Conservation (phyloP, 2,113 vertebrate genomes). For the Anser brachyrhynchus region DNA sequence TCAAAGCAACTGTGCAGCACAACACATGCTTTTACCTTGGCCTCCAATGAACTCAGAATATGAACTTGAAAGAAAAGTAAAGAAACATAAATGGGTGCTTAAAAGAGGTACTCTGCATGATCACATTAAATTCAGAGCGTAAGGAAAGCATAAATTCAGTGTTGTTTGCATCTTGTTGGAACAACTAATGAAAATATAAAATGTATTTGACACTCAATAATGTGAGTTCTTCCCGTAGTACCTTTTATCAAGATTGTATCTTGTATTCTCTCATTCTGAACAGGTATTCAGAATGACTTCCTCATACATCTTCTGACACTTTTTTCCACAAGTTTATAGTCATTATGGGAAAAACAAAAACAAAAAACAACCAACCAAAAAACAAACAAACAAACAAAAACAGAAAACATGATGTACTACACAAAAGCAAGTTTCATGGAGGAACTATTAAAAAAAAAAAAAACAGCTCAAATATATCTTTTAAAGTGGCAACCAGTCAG, state of each 20-base stretch:
- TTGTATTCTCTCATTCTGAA: neutral
- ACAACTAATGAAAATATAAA: neutral
- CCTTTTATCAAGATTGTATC: neutral
- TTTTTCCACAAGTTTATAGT: accelerated
- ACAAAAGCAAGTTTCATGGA: neutral
- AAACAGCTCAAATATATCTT: neutral
- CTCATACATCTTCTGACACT: neutral
- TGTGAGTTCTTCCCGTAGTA: accelerated
- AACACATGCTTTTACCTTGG: neutral
- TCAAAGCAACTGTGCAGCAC: neutral
- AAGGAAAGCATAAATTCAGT: neutral
- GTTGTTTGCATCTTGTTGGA: neutral
- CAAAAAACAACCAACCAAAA: too few relatives aligned
- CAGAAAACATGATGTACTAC: neutral
- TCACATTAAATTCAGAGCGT: neutral
- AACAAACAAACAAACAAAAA: too few relatives aligned
- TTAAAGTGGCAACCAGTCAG: neutral
- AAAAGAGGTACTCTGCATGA: neutral
- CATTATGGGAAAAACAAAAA: neutral
- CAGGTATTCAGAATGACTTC: neutral
- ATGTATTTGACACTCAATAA: neutral
- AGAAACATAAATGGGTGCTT: neutral
- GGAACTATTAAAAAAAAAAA: neutral
- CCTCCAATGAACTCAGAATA: neutral
- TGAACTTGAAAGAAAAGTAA: neutral